Base-by-base conservation (phyloP, 2,888 invertebrate genomes). In the Opisthograptis luteolata region DNA sequence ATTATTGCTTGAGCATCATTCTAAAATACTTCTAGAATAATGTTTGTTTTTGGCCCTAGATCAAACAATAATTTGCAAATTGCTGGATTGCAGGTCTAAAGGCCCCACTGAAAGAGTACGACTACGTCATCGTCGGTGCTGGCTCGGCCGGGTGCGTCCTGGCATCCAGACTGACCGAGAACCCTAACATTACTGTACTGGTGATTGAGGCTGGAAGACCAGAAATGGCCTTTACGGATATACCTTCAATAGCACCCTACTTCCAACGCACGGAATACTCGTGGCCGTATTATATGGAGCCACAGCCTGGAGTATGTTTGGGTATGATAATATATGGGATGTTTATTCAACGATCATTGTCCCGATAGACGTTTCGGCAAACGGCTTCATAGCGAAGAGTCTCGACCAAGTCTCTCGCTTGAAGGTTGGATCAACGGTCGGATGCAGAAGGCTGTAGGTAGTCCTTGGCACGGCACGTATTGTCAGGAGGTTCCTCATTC, bases 231-330 rank as follows among this genome's bases (percentile, higher is more conserved):
- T 58, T 91, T 2, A 92, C 92, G 0, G 92, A 93, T 51, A 67
- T 92, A 0, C 93, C 93, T 0, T 74, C 87, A 0, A 73, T 93
- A 1, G 91, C 92, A 0, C 88, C 92, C 0, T 92, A 82, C 66
- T 91, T 93, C 51, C 93, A 93, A 64, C 74, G 90, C 37, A 92
- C 93, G 0, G 89, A 91, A 17, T 92, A 92, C 64, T 90, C 92
- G 50, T 94, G 93, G 94, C 92, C 89, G 12, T 94, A 93, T 76
- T 89, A 81, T 36, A 92, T 93, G 60, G 92, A 93, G 60, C 92
- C 87, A 0, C 93, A 93, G 62, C 73, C 81, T 1, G 87, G 86
- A 12, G 91, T 92, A 0, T 93, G 93, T 54, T 64, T 85, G 55
- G 88, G 84, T 79, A 72, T n/a, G n/a, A n/a, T n/a, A n/a, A n/a